These are phyloP conservation scores for Etheostoma nigrum DNA, from an alignment of 2,797 vertebrate genomes.

Conservation along the genomic window DNA sequence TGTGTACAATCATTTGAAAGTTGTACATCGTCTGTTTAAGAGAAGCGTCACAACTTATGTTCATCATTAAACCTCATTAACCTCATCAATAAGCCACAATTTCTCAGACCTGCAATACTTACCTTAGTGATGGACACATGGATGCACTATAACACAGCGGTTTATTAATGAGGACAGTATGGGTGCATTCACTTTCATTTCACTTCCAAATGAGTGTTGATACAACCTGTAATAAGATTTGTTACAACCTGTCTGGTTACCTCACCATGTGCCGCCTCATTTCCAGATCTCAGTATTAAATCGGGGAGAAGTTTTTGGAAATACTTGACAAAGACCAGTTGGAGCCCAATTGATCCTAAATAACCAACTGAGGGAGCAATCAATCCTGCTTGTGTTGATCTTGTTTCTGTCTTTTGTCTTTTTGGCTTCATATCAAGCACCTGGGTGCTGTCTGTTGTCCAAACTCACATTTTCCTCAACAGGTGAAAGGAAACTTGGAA, in stretches of 20 bases:
- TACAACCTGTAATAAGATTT: neutral
- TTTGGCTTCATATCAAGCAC: constrained; percentile 29
- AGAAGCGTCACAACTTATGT: too few species aligned
- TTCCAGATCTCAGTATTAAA: neutral
- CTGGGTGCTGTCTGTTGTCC: constrained; percentile 43
- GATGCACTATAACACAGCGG: too few species aligned
- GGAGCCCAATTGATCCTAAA: constrained; percentile 22
- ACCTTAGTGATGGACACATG: neutral
- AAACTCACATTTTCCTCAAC: constrained; percentile 61
- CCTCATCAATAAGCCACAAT: too few species aligned
- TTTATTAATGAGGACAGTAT: neutral
- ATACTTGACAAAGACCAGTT: constrained; percentile 26
- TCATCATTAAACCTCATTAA: too few species aligned
- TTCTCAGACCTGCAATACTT: neutral
- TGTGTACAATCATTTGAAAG: neutral
- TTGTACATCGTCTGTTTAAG: neutral
- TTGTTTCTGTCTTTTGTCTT: constrained; percentile 37
- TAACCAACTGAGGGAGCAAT: constrained; percentile 24
- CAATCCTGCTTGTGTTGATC: constrained; percentile 37
- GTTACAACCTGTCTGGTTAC: neutral
- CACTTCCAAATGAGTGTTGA: constrained; percentile 24
- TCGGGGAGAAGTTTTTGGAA: neutral
- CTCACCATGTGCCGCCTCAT: neutral
- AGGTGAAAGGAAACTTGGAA: constrained; percentile 71
- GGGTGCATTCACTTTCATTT: neutral